Evolutionary conservation across 2,797 vertebrate species (phyloP), one percentile per base, ranked within the genome.

Genomic region (Acropternis orthonyx): DNA sequence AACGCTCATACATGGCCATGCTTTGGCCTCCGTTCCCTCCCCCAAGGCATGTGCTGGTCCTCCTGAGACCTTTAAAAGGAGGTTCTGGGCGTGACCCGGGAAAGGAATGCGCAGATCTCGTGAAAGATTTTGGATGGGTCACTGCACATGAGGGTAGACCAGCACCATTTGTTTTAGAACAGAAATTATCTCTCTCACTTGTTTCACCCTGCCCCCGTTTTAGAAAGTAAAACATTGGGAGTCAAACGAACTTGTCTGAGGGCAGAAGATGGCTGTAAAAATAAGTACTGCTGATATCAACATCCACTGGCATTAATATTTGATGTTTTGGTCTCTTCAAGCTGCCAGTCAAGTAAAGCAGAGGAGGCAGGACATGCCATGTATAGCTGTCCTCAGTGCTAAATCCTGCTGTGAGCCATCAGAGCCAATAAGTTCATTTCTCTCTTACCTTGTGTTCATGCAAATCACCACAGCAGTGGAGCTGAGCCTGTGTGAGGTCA

Each of bases 11-110:
- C 48, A 9, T 10, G 78, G 88, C 81, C 73, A 27, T 4, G 72
- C 56, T 79, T 76, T 95, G 93, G 83, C 69, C 85, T 71, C 80
- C 77, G 37, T 82, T 92, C 67, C 83, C 77, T 88, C 77, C 92
- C 88, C 66, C 77, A 85, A 11, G 85, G 90, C 85, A 67, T 3
- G 15, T 54, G 49, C 85, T 80, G 66, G 15, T 82, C 49, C 91
- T 87, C 67, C 49, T 41, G 84, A 82, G 86, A 83, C 80, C 77
- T 88, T 79, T 77, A 58, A 79, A 78, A 74, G 39, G 77, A 74
- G 30, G 46, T 66, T 93, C 67, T 95, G 93, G 81, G 73, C 0
- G 24, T 44, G 51, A 83, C 58, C 22, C 44, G 28, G 51, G 37
- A 69, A 75, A 88, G 61, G 89, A 92, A 88, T 59, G 54, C 54